Conservation (phyloP, 2,797 vertebrate genomes). For the Periophthalmus magnuspinnatus region DNA sequence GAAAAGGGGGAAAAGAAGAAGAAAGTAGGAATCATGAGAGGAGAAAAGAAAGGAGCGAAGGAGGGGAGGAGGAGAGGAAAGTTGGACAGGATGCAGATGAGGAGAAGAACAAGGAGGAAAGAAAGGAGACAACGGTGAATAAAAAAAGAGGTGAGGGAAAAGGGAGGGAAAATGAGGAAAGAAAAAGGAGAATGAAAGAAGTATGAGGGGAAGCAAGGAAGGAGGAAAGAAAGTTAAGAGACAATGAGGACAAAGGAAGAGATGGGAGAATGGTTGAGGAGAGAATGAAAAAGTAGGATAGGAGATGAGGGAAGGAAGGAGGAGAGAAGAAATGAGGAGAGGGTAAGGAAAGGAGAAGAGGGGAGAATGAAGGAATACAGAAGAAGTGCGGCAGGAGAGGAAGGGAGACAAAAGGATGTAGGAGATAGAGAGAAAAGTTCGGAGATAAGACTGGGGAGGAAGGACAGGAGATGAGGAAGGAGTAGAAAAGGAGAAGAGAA, state of each 20-base stretch:
- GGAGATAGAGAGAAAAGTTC: background rate
- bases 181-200: background rate
- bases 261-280: too few relatives aligned
- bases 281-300: too few relatives aligned
- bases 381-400: too few relatives aligned
- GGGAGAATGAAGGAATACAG: background rate
- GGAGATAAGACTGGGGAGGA: background rate
- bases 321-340: too few relatives aligned
- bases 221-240: background rate
- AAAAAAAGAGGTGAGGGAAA: background rate
- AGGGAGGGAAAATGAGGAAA: too few relatives aligned
- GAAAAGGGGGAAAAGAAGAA: background rate
- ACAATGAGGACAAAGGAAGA: too few relatives aligned
- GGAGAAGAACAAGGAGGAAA: background rate
- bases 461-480: background rate
- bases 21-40: background rate
- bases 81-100: background rate
- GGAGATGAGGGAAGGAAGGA: too few relatives aligned
- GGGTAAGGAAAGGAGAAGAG: too few relatives aligned
- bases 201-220: too few relatives aligned
- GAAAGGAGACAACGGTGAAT: background rate
- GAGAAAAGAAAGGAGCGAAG: background rate
- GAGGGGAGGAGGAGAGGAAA: background rate
- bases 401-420: too few relatives aligned
- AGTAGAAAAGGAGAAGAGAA: slow-evolving; percentile 20